Evolutionary conservation across 2,113 vertebrate genomes (phyloP), one percentile per base, ranked within the genome.

Genomic region (Anser brachyrhynchus): DNA sequence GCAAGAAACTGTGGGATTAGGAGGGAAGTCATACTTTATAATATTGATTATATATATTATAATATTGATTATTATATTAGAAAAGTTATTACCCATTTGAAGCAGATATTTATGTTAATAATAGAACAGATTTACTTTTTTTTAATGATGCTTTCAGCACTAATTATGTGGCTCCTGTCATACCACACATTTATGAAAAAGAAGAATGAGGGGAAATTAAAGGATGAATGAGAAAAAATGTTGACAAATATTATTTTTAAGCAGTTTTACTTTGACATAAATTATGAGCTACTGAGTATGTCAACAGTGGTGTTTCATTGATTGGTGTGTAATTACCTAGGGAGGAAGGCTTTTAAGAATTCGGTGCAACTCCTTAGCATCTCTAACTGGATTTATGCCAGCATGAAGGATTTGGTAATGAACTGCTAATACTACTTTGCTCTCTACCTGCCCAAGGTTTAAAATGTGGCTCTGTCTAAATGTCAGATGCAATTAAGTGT

Each of bases 401-500:
- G 26, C 52, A 13, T 65, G 89, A 95, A 92, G 78, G 74, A 92
- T 95, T 94, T 91, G 43, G 77, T 92, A 92, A 95, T 85, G 89
- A 93, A 85, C 81, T 96, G 75, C 33, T 95, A 89, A 93, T 95
- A 67, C 0, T 0, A 55, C 72, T 66, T 72, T 64, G 57, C 52
- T 92, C 64, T 7, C 89, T 92, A 93, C 89, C 81, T 94, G 81
- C 67, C 64, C 49, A 41, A 84, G 66, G 58, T 89, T 92, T 89
- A 80, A 92, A 90, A 78, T 31, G 33, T 52, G 33, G 3, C 15
- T 77, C 65, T 86, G 29, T 59, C 74, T 77, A 92, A 95, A 93
- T 74, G 71, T 95, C 95, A 90, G 35, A 44, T 80, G 66, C 71
- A 95, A 85, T 95, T 91, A 93, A 92, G 64, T 71, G 31, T 77